Conservation (phyloP, 2,888 invertebrate genomes). For the Mesodorylaimus sp. region DNA sequence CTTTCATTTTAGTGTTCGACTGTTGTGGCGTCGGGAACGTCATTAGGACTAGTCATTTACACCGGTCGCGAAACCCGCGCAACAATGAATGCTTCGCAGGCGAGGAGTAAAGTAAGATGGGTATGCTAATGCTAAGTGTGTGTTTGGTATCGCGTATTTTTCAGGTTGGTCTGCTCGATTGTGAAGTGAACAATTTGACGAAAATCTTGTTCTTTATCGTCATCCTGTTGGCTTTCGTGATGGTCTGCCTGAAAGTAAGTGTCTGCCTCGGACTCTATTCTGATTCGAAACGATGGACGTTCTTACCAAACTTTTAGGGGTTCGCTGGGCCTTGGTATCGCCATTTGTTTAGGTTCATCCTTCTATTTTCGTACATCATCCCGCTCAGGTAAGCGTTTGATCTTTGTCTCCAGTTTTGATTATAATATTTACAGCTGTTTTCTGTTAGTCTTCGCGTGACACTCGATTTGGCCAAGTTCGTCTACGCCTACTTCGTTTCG, state of each 20-base stretch:
- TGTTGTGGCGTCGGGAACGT: conserved; percentile 86
- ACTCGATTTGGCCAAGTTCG: conserved; percentile 92
- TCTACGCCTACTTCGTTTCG: conserved; percentile 90
- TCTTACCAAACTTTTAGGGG: conserved; percentile 39
- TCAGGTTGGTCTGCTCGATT: conserved; percentile 59
- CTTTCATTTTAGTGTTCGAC: no score
- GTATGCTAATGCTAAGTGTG: background rate
- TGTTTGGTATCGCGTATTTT: conserved; percentile 11
- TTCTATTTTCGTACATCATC: conserved; percentile 95
- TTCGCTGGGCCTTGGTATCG: conserved; percentile 88
- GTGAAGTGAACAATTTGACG: conserved; percentile 87
- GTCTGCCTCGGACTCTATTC: conserved; percentile 13
- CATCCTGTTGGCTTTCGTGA: conserved; percentile 65
- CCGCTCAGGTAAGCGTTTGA: conserved; percentile 57
- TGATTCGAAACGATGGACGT: background rate
- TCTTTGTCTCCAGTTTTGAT: background rate
- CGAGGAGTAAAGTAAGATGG: conserved; percentile 62
- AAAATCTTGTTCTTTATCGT: conserved; percentile 83
- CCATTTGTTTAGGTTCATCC: conserved; percentile 84
- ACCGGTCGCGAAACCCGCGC: conserved; percentile 88
- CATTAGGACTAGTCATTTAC: conserved; percentile 83
- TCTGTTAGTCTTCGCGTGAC: conserved; percentile 77
- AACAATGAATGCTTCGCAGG: conserved; percentile 94
- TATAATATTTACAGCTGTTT: no score
- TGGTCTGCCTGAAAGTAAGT: conserved; percentile 68